Base-by-base conservation (phyloP, 2,797 vertebrate genomes). In the Podarcis lilfordi region DNA sequence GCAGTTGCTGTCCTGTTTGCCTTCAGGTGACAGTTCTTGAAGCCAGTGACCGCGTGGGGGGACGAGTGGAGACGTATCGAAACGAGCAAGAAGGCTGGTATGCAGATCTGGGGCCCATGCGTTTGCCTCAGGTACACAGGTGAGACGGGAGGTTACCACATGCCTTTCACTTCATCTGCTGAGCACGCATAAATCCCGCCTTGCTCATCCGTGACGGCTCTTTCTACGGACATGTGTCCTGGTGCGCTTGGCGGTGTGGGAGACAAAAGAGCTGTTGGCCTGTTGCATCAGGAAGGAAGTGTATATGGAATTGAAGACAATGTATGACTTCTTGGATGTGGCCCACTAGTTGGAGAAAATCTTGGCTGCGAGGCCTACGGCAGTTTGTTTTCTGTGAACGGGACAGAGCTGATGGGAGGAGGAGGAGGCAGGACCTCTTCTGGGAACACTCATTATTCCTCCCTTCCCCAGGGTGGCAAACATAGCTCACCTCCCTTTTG, bases 61-160 rank as follows among this genome's bases (percentile, higher is more conserved):
- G 98, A 81, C 95, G 97, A 25, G 96, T 97, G 80, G n/a, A 94
- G 88, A 98, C 98, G 2, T 96, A 97, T 92, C 97, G 97, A 91
- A 95, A 97, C 45, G 88, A 89, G 25, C 87, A 2, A 71, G 97
- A 97, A 37, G 97, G 96, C 88, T 98, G 98, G 98, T 98, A 97
- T 78, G 96, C 94, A 83, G 97, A 98, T 61, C 32, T 98, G 64
- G 98, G 98, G 0, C 94, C 98, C 32, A 98, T 98, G 98, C 92
- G 97, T 90, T 97, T 98, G 88, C 97, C 97, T 40, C 93, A 71
- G 87, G 97, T 96, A 71, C 97, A 98, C 88, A 96, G 92, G 98
- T 98, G 92, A 97, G 97, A 94, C 69, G 17, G 19, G 40, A 50
- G 29, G 35, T 29, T 0, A 23, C 23, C 21, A n/a, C 19, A 1